These are phyloP conservation scores for Chrysomela aeneicollis DNA, from an alignment of 2,888 invertebrate genomes.

Conservation along the genomic window DNA sequence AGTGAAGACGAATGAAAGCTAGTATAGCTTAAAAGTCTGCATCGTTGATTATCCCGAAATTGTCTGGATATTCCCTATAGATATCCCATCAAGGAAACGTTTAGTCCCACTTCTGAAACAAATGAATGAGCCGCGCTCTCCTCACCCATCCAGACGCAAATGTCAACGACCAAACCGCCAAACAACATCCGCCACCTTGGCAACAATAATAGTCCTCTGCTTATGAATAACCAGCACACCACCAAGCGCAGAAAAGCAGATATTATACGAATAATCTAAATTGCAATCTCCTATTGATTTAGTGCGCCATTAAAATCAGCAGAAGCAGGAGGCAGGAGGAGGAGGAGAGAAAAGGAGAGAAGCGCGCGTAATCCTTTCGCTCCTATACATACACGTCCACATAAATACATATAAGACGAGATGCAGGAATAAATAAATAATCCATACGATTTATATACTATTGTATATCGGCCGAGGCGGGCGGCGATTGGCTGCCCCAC, in stretches of 20 bases:
- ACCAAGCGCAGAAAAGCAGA: slow-evolving; percentile 3
- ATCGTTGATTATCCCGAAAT: too few relatives aligned
- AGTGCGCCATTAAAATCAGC: slow-evolving; percentile 53
- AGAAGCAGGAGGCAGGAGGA: slow-evolving; percentile 41
- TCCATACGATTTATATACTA: slow-evolving; percentile 64
- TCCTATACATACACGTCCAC: slow-evolving; percentile 59
- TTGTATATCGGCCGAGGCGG: slow-evolving; percentile 59
- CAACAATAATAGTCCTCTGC: slow-evolving; percentile 20
- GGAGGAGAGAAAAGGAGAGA: slow-evolving; percentile 48
- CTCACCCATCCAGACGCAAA: neutral
- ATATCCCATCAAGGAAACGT: too few relatives aligned
- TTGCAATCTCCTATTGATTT: slow-evolving; percentile 54
- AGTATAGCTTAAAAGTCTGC: too few relatives aligned
- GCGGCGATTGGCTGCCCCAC: slow-evolving; percentile 56
- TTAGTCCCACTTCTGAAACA: too few relatives aligned
- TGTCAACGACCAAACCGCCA: slow-evolving; percentile 12
- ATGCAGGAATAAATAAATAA: slow-evolving; percentile 64
- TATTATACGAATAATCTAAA: slow-evolving; percentile 43
- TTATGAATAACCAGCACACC: slow-evolving; percentile 22
- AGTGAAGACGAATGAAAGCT: too few relatives aligned
- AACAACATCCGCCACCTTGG: neutral
- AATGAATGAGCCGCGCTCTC: neutral
- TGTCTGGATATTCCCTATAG: too few relatives aligned
- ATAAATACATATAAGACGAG: slow-evolving; percentile 63
- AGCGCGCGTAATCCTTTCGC: slow-evolving; percentile 55